Evolutionary conservation across 2,113 vertebrate genomes (phyloP).

Genomic region (Taxidea taxus): DNA sequence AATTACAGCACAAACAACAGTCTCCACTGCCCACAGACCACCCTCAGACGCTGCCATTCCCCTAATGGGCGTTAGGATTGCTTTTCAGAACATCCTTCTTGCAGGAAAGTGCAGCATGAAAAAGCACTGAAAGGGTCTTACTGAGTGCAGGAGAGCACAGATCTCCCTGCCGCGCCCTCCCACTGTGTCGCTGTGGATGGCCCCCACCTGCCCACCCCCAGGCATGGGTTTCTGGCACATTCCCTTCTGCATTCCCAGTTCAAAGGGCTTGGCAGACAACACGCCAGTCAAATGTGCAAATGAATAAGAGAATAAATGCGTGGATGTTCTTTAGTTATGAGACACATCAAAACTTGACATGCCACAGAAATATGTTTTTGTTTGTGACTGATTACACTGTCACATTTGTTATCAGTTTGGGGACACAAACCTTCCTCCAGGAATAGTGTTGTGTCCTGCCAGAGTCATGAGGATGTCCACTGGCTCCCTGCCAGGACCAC

Average conservation of each 20-base stretch:
- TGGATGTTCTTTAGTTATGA: background rate
- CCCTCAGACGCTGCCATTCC: too few species aligned
- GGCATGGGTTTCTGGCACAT: fast-evolving
- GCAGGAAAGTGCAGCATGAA: fast-evolving
- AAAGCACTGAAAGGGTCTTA: background rate
- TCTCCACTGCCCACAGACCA: background rate
- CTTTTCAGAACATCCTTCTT: background rate
- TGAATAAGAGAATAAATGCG: background rate
- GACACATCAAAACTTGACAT: background rate
- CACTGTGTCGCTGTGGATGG: background rate
- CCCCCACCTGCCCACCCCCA: fast-evolving
- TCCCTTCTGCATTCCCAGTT: too few species aligned
- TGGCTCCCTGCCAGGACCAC: background rate
- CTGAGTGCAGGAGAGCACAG: fast-evolving
- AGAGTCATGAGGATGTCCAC: fast-evolving
- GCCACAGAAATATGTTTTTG: fast-evolving
- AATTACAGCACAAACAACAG: background rate
- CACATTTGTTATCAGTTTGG: background rate
- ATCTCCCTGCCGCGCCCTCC: background rate
- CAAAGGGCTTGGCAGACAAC: background rate
- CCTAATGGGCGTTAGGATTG: fast-evolving
- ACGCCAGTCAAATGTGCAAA: background rate
- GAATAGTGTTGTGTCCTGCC: background rate
- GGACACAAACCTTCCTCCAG: background rate
- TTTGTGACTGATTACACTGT: background rate